Percentiles rank a stretch among this genome's conserved stretches.
phyloP scores from a whole-genome alignment of 2,888 invertebrate genomes.

The Callosobruchus maculatus region DNA sequence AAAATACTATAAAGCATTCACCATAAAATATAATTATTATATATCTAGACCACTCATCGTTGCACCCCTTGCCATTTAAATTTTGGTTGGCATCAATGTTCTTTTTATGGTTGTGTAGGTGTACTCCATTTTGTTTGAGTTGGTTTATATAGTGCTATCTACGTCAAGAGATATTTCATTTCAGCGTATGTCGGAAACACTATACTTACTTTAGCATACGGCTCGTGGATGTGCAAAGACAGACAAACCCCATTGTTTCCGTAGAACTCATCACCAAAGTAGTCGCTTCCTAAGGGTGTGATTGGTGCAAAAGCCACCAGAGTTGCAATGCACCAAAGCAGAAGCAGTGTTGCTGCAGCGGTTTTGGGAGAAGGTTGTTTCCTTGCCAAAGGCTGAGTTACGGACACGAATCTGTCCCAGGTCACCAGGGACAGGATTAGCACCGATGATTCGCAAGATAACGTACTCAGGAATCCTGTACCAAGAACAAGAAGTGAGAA shows the following conservation, averaged over 20 bases:
- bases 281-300: conserved; percentile 43
- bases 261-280: conserved; percentile 58
- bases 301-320: conserved; percentile 52
- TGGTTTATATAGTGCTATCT: no score
- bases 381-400: conserved; percentile 54
- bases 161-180: no score
- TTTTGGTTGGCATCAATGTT: no score
- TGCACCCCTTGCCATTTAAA: no score
- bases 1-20: no score
- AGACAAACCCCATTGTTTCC: conserved; percentile 60
- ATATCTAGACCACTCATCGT: no score
- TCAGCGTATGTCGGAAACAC: not conserved
- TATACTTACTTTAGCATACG: conserved; percentile 52
- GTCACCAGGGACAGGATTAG: conserved; percentile 59
- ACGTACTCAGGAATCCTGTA: conserved; percentile 56
- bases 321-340: conserved; percentile 54
- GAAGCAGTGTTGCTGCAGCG: conserved; percentile 49
- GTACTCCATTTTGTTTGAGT: no score
- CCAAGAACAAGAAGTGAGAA: not conserved
- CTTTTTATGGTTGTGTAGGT: no score
- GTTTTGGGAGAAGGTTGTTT: conserved; percentile 47
- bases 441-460: conserved; percentile 61
- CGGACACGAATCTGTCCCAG: conserved; percentile 59
- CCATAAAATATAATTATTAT: no score
- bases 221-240: conserved; percentile 59